Conservation (phyloP, 2,113 vertebrate species). For the Brachyhypopomus occidentalis region DNA sequence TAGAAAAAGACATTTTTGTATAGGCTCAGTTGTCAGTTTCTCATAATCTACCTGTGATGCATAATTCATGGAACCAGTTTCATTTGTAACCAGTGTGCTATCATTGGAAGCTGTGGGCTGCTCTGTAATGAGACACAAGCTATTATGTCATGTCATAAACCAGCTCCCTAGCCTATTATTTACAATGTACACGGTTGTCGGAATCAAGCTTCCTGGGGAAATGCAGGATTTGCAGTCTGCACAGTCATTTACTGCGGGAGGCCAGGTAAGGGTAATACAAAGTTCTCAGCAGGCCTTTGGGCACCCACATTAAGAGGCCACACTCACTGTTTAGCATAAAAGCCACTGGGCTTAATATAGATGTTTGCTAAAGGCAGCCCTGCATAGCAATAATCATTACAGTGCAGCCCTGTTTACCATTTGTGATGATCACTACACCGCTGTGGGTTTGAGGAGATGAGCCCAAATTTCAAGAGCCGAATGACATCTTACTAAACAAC, state of each 20-base stretch:
- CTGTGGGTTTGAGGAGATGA: too few species aligned
- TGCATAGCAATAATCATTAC: not conserved
- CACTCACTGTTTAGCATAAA: not conserved
- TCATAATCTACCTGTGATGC: too few species aligned
- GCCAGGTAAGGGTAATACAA: not conserved
- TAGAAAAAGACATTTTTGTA: too few species aligned
- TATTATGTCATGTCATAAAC: not conserved
- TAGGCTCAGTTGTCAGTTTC: too few species aligned
- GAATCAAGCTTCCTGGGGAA: constrained; percentile 11
- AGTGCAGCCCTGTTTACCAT: too few species aligned
- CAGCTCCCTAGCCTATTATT: not conserved
- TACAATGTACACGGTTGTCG: not conserved
- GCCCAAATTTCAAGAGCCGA: too few species aligned
- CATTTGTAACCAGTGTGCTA: too few species aligned
- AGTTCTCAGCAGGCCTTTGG: not conserved
- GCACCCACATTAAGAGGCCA: not conserved
- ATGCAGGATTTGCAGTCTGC: not conserved
- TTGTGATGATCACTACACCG: not conserved
- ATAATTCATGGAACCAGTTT: too few species aligned
- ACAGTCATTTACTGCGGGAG: not conserved
- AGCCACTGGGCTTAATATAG: not conserved
- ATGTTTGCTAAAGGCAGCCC: not conserved
- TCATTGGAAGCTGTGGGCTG: too few species aligned
- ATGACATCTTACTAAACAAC: too few species aligned
- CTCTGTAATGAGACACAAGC: too few species aligned